Evolutionary conservation across 1,140 invertebrate species (phyloP), one percentile per base, ranked within the genome.

Genomic region (Drosophila nasuta): DNA sequence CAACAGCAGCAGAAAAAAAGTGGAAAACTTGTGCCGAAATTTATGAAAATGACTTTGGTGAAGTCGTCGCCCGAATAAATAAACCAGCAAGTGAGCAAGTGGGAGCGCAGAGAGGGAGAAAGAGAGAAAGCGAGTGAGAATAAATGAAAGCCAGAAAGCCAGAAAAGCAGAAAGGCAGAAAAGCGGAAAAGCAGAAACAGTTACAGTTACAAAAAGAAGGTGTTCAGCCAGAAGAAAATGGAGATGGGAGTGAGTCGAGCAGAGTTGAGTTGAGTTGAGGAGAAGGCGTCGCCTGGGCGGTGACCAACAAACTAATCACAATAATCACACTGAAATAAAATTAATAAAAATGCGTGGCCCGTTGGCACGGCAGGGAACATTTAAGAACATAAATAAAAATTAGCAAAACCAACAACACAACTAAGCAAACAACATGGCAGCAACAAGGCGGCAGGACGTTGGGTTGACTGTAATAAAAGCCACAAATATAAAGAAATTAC

Each of bases 311-410:
- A 89, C 85, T 89, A 89, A 89, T 89, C 85, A 89, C 85, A 89
- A 85, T 89, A 89, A 89, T 89, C 85, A 89, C 85, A 79, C 75
- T 85, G 81, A 89, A 89, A 89, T 89, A 89, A 89, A 89, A 89
- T 89, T 89, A 89, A 89, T 89, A 89, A 89, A 89, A 89, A 89
- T 89, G 86, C 85, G 85, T 89, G 75, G 81, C 72, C 85, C 75
- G 83, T 69, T 76, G 78, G 78, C 86, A 85, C 78, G 85, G 79
- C 75, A 85, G 82, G 71, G 43, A 90, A 69, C 85, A 85, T 89
- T 89, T 89, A 89, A 81, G 86, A 90, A 89, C 85, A 89, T 89
- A 89, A 89, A 89, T 89, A 89, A 89, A 88, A 89, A 89, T 89
- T 89, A 89, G 86, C 81, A 89, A 89, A 89, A 81, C 85, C 85